Evolutionary conservation across 2,888 invertebrate species (phyloP).

Genomic region (Lagria hirta): DNA sequence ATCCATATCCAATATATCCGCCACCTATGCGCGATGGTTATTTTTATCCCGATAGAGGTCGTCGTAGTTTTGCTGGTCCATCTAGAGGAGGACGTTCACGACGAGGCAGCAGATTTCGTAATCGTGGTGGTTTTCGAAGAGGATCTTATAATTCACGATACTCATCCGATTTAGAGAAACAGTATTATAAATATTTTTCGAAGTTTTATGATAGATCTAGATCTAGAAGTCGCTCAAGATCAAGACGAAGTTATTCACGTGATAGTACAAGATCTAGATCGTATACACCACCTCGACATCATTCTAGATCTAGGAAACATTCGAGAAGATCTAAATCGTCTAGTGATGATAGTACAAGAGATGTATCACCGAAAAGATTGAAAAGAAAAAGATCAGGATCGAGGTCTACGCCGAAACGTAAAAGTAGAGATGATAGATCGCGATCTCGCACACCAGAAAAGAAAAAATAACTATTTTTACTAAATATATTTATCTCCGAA

Average conservation of each 20-base stretch:
- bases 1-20: constrained; percentile 34
- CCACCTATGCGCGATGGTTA: constrained; percentile 23
- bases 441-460: constrained; percentile 59
- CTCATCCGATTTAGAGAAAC: constrained; percentile 48
- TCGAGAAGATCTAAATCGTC: constrained; percentile 38
- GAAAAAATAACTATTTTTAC: too few species aligned
- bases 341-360: constrained; percentile 49
- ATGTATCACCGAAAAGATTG: constrained; percentile 47
- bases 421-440: constrained; percentile 45
- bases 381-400: constrained; percentile 52
- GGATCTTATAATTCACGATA: constrained; percentile 31
- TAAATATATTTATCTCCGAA: too few species aligned
- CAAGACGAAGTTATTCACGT: constrained; percentile 26
- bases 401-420: constrained; percentile 63
- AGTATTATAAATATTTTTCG: constrained; percentile 63
- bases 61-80: constrained; percentile 40
- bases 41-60: constrained; percentile 22
- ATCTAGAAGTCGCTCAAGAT: constrained; percentile 37
- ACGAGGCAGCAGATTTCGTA: constrained; percentile 25
- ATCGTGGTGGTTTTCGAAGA: constrained; percentile 47
- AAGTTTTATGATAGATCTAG: constrained; percentile 56
- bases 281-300: constrained; percentile 11
- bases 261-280: constrained; percentile 5
- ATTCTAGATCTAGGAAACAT: constrained; percentile 30
- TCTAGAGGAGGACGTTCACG: constrained; percentile 38